Evolutionary conservation across 2,888 invertebrate species (phyloP).

Genomic region (Platynereis dumerilii): DNA sequence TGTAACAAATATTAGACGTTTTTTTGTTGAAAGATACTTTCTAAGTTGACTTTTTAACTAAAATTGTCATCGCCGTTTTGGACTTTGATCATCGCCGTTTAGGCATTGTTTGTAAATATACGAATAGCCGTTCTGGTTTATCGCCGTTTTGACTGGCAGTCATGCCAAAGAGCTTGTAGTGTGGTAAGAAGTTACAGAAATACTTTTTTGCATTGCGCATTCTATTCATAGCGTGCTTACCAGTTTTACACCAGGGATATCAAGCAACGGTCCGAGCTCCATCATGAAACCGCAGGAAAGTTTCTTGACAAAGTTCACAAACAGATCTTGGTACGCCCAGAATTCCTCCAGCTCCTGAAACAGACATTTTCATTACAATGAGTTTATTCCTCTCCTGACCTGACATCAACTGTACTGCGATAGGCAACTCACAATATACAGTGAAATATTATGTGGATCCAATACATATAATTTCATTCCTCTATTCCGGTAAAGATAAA

Average conservation of each 20-base stretch:
- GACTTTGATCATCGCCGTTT: no score
- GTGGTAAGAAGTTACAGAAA: no score
- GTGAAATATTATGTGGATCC: neutral
- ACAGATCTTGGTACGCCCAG: slow-evolving; percentile 81
- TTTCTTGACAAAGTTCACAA: slow-evolving; percentile 76
- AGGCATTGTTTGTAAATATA: no score
- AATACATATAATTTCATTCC: neutral
- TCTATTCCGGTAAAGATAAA: neutral
- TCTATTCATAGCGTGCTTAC: no score
- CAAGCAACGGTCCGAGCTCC: slow-evolving; percentile 83
- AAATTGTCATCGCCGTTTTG: no score
- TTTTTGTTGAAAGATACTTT: no score
- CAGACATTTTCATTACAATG: neutral
- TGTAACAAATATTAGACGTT: no score
- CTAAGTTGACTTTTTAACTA: no score
- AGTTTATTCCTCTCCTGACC: neutral
- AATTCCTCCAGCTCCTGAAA: slow-evolving; percentile 74
- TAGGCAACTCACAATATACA: neutral
- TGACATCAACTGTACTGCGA: neutral
- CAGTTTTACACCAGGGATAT: slow-evolving; percentile 86
- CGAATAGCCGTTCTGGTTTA: no score
- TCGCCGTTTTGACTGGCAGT: no score
- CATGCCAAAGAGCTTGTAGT: no score
- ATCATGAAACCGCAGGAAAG: slow-evolving; percentile 82
- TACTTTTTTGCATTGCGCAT: no score